These are phyloP conservation scores for Macrotrachela quadricornifera DNA, from an alignment of 1,140 invertebrate genomes.

Conservation along the genomic window DNA sequence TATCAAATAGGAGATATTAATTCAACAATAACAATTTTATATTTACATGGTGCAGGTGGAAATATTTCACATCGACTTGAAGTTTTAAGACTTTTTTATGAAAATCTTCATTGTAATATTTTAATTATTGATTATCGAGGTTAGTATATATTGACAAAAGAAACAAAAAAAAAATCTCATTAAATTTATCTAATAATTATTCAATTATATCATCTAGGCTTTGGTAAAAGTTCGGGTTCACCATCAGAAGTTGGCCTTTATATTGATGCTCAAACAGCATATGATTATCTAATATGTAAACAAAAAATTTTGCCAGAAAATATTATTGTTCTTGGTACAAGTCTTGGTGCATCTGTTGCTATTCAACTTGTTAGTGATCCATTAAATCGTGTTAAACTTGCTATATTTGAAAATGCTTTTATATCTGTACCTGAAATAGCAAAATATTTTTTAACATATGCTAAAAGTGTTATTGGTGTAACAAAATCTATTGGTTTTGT, in stretches of 20 bases:
- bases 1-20: too few species aligned
- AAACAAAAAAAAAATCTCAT: too few species aligned
- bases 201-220: constrained; percentile 35
- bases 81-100: constrained; percentile 53
- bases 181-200: too few species aligned
- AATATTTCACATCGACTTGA: constrained; percentile 73
- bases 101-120: constrained; percentile 56
- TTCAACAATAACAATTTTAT: constrained; percentile 30
- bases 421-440: constrained; percentile 79
- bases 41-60: constrained; percentile 83
- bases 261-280: constrained; percentile 58
- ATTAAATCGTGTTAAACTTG: constrained; percentile 43
- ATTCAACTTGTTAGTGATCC: constrained; percentile 50
- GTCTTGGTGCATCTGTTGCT: constrained; percentile 63
- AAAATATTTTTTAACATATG: constrained; percentile 25
- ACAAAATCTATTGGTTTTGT: constrained; percentile 2
- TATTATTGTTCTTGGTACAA: constrained; percentile 73
- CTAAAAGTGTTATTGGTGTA: constrained; percentile 38
- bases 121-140: constrained; percentile 64
- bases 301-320: constrained; percentile 33
- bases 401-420: constrained; percentile 81
- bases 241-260: constrained; percentile 62
- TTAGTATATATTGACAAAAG: too few species aligned
- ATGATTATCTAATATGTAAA: constrained; percentile 56
- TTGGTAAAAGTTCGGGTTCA: constrained; percentile 66